Base-by-base conservation (phyloP, 2,888 invertebrate species). In the Listrodromus nycthemerus region DNA sequence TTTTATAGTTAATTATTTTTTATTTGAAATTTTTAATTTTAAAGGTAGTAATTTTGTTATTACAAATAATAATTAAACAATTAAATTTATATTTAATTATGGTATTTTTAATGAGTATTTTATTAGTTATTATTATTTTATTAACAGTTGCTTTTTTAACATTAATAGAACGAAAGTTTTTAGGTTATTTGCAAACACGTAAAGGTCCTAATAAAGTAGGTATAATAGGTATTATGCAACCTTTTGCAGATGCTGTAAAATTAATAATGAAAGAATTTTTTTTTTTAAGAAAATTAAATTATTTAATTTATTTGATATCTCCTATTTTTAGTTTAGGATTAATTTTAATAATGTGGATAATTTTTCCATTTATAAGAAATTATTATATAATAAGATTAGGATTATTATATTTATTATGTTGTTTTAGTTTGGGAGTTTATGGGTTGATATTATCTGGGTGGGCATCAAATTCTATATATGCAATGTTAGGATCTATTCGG, bases 131-230 rank as follows among this genome's bases (percentile, higher is more conserved):
- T 96, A 63, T 94, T 96, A 93, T 92, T 96, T 80, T 94, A n/a
- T n/a, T n/a, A n/a, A n/a, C 95, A 0, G 95, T 96, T 19, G 96
- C 96, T 89, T 96, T 96, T 95, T 95, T 96, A 91, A 96, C 96
- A 89, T 95, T 96, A 93, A 94, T 96, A 89, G 96, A 97, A 75
- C 96, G 96, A 1, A 96, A 95, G 86, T 94, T 96, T 89, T 95
- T 96, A 86, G 79, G 96, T 0, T 96, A 96, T 94, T 95, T 96
- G 94, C 96, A 97, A 93, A 94, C 95, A 94, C 96, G 96, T 21
- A 96, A 96, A 89, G 96, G 96, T 0, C 96, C 96, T 27, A 96
- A 96, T 95, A 96, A 96, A 89, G 95, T 96, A 1, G 95, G 95
- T 0, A 89, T 95, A 87, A 89, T 94, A 48, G 96, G 96, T 0